A percentile compares a stretch with the other conserved stretches of the same genome.
These are phyloP conservation scores for Pollenia angustigena DNA, from an alignment of 2,888 invertebrate genomes.

Conservation along the genomic window DNA sequence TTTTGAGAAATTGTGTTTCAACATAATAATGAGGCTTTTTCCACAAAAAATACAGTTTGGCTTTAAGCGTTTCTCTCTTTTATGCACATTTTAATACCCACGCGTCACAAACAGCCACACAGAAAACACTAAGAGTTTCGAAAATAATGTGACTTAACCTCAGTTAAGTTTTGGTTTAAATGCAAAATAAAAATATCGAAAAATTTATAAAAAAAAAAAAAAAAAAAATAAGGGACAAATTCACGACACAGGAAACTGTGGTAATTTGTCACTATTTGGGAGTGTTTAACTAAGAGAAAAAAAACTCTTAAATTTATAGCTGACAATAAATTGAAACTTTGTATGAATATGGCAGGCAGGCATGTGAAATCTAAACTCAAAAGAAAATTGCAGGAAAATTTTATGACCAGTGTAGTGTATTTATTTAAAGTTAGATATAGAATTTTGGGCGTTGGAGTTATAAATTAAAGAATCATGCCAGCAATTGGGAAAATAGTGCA, in stretches of 20 bases:
- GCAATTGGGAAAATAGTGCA: neutral
- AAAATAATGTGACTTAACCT: slow-evolving; percentile 30
- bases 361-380: slow-evolving; percentile 33
- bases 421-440: neutral
- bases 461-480: neutral
- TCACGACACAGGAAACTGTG: slow-evolving; percentile 69
- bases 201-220: neutral
- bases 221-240: slow-evolving; percentile 24
- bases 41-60: neutral
- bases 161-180: slow-evolving; percentile 42
- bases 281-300: slow-evolving; percentile 47
- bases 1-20: slow-evolving; percentile 22
- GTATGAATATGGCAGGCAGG: slow-evolving; percentile 18
- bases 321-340: slow-evolving; percentile 37
- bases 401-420: neutral
- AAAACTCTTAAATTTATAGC: slow-evolving; percentile 37
- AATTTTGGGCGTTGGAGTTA: slow-evolving; percentile 12
- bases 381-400: neutral
- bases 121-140: neutral
- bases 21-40: neutral
- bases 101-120: slow-evolving; percentile 28
- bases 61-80: slow-evolving; percentile 37
- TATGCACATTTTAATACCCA: slow-evolving; percentile 47
- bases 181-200: slow-evolving; percentile 13
- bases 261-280: slow-evolving; percentile 70